Evolutionary conservation across 2,113 vertebrate genomes (phyloP).

Genomic region (Syrmaticus mikado): DNA sequence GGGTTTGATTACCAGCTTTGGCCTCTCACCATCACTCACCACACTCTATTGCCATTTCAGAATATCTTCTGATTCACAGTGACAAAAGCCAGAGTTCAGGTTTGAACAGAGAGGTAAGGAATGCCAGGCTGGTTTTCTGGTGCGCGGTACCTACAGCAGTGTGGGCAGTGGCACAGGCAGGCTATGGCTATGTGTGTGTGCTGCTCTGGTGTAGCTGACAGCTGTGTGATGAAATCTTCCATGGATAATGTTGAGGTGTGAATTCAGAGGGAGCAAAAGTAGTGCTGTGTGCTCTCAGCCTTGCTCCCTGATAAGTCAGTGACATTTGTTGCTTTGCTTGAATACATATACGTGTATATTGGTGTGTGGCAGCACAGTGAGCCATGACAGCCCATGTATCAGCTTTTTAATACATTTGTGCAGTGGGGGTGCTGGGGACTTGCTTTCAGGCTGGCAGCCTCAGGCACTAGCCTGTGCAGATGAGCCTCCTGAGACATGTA

Average conservation of each 20-base stretch:
- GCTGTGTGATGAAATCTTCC: not conserved
- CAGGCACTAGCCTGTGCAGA: not conserved
- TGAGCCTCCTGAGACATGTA: not conserved
- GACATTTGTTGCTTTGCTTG: not conserved
- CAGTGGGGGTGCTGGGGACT: not conserved
- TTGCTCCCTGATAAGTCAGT: not conserved
- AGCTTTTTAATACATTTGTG: not conserved
- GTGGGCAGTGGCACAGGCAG: not conserved
- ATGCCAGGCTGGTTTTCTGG: not conserved
- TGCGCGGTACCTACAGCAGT: not conserved
- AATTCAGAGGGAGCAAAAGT: not conserved
- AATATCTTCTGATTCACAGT: not conserved
- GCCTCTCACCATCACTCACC: constrained; percentile 5
- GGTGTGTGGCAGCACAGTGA: not conserved
- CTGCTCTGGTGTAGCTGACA: not conserved
- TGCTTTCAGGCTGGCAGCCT: not conserved
- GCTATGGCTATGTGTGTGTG: accelerated
- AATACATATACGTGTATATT: not conserved
- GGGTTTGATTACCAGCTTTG: not conserved
- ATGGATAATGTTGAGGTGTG: accelerated
- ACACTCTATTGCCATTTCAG: not conserved
- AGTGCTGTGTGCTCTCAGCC: accelerated
- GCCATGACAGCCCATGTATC: not conserved
- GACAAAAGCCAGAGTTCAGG: not conserved
- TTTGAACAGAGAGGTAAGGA: not conserved